Percentiles rank a stretch among this genome's conserved stretches.
Evolutionary conservation across 2,888 invertebrate species (phyloP).

Genomic region (Synergus laeviventris): DNA sequence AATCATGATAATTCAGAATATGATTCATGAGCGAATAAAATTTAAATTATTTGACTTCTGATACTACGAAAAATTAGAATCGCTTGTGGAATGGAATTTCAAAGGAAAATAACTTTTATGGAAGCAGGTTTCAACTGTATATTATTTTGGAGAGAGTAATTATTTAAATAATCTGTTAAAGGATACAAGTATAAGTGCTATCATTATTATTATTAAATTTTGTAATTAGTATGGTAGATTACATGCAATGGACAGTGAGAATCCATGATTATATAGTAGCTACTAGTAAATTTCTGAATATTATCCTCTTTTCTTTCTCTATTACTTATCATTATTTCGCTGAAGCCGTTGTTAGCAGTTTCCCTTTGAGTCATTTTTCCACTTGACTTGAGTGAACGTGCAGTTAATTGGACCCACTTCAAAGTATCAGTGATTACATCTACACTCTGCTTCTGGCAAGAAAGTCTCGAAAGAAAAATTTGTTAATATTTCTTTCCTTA

Average conservation of each 20-base stretch:
- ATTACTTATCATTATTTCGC: not conserved
- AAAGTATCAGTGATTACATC: not conserved
- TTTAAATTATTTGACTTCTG: no score
- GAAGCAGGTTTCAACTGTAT: no score
- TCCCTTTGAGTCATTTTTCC: constrained; percentile 1
- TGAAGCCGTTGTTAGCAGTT: not conserved
- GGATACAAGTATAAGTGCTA: not conserved
- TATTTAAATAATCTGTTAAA: not conserved
- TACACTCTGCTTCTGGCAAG: not conserved
- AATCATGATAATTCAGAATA: no score
- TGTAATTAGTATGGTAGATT: not conserved
- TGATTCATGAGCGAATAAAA: no score
- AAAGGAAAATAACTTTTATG: no score
- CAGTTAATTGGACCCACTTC: constrained; percentile 7
- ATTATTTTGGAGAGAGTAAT: no score
- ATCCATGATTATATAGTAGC: not conserved
- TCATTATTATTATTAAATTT: not conserved
- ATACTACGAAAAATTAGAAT: no score
- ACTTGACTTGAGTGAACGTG: constrained; percentile 3
- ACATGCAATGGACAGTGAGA: not conserved
- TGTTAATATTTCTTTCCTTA: not conserved
- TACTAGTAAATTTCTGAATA: not conserved
- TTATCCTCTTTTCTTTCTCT: not conserved
- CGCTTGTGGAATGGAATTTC: no score
- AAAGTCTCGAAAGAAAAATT: not conserved